These are phyloP conservation scores for Accipiter virgatus DNA, from an alignment of 2,113 vertebrate species.

Conservation along the genomic window DNA sequence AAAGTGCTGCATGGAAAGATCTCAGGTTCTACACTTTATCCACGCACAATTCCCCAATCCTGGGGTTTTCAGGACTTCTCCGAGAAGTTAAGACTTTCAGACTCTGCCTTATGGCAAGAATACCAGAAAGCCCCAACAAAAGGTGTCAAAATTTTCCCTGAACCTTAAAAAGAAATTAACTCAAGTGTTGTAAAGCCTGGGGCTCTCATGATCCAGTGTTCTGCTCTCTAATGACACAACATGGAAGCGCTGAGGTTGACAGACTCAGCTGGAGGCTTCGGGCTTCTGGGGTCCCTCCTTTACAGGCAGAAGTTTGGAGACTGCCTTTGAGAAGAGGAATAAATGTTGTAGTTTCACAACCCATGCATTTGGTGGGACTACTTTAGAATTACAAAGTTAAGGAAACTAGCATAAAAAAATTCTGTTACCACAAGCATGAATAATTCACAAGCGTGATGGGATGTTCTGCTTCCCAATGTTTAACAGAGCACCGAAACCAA, in stretches of 20 bases:
- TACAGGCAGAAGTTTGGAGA: not conserved
- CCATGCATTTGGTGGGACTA: not conserved
- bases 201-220: not conserved
- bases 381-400: not conserved
- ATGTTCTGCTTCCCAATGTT: not conserved
- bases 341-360: not conserved
- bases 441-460: not conserved
- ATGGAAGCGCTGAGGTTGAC: not conserved
- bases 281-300: not conserved
- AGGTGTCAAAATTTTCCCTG: not conserved
- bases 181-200: not conserved
- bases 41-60: not conserved
- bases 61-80: not conserved
- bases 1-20: not conserved
- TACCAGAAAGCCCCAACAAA: not conserved
- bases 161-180: not conserved
- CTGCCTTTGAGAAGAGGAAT: not conserved
- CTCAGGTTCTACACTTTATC: not conserved
- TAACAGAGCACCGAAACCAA: not conserved
- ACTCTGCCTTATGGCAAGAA: not conserved
- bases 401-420: not conserved
- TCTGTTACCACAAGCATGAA: not conserved
- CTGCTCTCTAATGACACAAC: not conserved
- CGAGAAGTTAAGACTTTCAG: not conserved
- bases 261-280: not conserved